Conservation (phyloP, 2,113 vertebrate genomes). For the Prolemur simus region DNA sequence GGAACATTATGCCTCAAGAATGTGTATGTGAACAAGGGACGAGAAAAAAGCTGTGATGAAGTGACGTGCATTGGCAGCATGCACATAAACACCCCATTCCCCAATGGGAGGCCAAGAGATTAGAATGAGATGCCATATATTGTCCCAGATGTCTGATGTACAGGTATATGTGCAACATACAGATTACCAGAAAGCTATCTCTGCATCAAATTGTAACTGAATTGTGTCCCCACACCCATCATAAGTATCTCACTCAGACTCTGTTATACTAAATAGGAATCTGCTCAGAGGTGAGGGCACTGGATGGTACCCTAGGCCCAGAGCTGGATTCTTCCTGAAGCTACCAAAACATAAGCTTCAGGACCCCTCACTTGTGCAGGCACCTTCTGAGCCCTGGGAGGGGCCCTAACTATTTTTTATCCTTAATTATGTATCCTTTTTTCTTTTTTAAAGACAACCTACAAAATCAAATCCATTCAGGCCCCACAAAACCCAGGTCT, state of each 20-base stretch:
- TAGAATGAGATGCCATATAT: rapidly evolving
- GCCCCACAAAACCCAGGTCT: background rate
- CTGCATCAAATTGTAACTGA: rapidly evolving
- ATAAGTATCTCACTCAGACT: background rate
- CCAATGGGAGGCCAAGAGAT: rapidly evolving
- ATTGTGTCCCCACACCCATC: rapidly evolving
- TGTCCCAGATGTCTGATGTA: background rate
- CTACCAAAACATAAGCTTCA: background rate
- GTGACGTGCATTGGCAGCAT: rapidly evolving
- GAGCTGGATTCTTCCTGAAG: background rate
- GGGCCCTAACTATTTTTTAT: background rate
- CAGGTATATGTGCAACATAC: background rate
- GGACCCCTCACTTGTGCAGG: background rate
- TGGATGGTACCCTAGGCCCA: rapidly evolving
- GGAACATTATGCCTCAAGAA: background rate
- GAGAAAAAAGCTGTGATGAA: background rate
- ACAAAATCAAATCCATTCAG: background rate
- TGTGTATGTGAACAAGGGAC: rapidly evolving
- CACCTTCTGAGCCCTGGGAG: background rate
- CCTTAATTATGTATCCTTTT: background rate
- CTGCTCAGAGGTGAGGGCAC: background rate
- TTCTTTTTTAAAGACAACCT: background rate
- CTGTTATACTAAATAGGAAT: background rate
- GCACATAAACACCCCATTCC: background rate
- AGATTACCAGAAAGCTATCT: rapidly evolving